phyloP scores from a whole-genome alignment of 2,888 invertebrate genomes.

The Perizoma affinitatum region DNA sequence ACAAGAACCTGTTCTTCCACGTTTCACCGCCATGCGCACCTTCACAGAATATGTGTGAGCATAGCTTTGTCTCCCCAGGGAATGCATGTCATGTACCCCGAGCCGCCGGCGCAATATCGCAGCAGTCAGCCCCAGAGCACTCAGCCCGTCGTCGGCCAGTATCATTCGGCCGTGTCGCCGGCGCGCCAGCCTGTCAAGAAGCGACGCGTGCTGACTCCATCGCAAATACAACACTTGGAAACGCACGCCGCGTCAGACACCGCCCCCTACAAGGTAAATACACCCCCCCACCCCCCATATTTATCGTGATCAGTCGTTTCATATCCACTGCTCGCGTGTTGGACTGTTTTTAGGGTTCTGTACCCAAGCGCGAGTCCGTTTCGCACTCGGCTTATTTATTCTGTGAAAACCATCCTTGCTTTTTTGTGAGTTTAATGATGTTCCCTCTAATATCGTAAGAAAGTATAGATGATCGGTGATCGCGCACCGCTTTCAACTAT shows the following conservation, averaged over 20 bases:
- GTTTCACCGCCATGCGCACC: too few species aligned
- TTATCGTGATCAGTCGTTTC: too few species aligned
- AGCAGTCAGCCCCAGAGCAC: constrained; percentile 73
- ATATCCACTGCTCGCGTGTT: too few species aligned
- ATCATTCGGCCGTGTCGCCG: constrained; percentile 74
- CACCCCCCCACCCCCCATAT: too few species aligned
- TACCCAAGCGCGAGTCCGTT: too few species aligned
- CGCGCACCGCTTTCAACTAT: constrained; percentile 22
- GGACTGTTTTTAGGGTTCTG: too few species aligned
- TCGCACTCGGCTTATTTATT: too few species aligned
- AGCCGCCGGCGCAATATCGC: constrained; percentile 77
- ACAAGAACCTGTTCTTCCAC: too few species aligned
- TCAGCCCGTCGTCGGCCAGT: constrained; percentile 50
- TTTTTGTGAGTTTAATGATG: neutral
- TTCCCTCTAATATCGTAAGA: too few species aligned
- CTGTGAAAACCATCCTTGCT: neutral
- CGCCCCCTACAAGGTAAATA: constrained; percentile 69
- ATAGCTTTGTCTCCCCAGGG: constrained; percentile 77
- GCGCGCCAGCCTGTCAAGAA: constrained; percentile 73
- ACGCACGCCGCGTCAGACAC: constrained; percentile 57
- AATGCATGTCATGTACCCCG: constrained; percentile 94
- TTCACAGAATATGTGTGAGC: neutral
- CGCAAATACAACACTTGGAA: constrained; percentile 38
- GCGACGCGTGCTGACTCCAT: constrained; percentile 73
- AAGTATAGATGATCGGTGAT: constrained; percentile 3